phyloP scores from a whole-genome alignment of 2,888 invertebrate genomes.

The Syrphus vitripennis region DNA sequence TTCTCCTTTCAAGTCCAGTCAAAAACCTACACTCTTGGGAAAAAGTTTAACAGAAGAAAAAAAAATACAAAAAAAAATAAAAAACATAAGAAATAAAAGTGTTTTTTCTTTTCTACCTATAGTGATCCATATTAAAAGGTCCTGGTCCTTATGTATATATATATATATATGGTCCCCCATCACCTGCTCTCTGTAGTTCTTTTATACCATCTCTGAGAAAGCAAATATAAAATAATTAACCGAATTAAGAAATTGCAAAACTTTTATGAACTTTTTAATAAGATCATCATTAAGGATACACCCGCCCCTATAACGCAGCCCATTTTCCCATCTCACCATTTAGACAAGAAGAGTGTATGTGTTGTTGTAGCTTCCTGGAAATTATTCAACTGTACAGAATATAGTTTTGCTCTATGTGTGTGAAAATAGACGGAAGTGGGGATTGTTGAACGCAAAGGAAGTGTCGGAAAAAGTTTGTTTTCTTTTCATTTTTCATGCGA shows the following conservation, averaged over 20 bases:
- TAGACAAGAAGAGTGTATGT: too few relatives aligned
- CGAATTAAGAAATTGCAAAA: slow-evolving; percentile 71
- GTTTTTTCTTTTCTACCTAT: not conserved
- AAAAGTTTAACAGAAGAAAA: slow-evolving; percentile 21
- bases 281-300: slow-evolving; percentile 68
- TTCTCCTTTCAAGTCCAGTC: not conserved
- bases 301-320: not conserved
- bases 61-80: slow-evolving; percentile 4
- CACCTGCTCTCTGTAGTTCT: not conserved
- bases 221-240: slow-evolving; percentile 71
- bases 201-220: slow-evolving; percentile 26
- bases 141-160: too few relatives aligned
- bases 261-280: slow-evolving; percentile 69
- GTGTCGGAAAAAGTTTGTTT: slow-evolving; percentile 61
- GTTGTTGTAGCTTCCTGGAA: slow-evolving; percentile 39
- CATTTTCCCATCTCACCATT: not conserved
- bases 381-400: slow-evolving; percentile 28
- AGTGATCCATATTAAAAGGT: not conserved
- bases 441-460: slow-evolving; percentile 8
- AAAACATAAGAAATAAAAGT: slow-evolving; percentile 22
- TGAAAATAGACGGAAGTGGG: not conserved
- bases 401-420: not conserved
- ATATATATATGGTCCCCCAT: not conserved
- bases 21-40: not conserved
- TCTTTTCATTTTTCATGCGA: slow-evolving; percentile 24